Evolutionary conservation across 2,113 vertebrate species (phyloP), one percentile per base, ranked within the genome.

Genomic region (Ameiurus melas): DNA sequence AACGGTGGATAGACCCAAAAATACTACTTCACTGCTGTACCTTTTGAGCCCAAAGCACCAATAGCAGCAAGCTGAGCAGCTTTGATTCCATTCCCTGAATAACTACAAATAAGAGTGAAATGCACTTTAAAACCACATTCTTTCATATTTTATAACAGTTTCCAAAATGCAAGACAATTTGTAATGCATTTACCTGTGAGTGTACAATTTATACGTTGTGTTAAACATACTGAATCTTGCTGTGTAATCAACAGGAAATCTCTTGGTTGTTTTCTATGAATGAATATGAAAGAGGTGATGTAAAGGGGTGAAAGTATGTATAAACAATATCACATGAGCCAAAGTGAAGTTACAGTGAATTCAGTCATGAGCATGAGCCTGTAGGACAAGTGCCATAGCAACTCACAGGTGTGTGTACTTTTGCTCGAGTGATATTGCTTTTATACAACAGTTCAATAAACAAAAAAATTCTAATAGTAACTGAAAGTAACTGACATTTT

Each of bases 1-100:
- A 66, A 82, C 8, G 58, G 12, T 75, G 5, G 0, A 33, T 85
- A 83, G 87, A 73, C n/a, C 62, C 27, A 57, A 36, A 39, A 87
- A 51, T 77, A 57, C 27, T 3, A 71, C 58, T 86, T 82, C 25
- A 4, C 58, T 84, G 5, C 20, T 89, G 25, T 96, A 98, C 98
- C 97, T 96, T 96, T 93, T 73, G 91, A 93, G 80, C 95, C 94
- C 91, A 97, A 90, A 75, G 97, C 98, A 89, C 97, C 97, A 89
- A 99, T 95, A 0, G 95, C 95, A 83, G 97, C 96, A 60, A 99
- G 95, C 75, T 98, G 96, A 84, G 97, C 98, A 60, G 96, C 96
- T 96, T 98, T 99, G 89, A 99, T 94, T 91, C 98, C 98, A 92
- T 97, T 96, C 82, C 97, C 97, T 87, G 99, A 94, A 94, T 99